Conservation (phyloP, 2,797 vertebrate species). For the Malurus leucopterus region DNA sequence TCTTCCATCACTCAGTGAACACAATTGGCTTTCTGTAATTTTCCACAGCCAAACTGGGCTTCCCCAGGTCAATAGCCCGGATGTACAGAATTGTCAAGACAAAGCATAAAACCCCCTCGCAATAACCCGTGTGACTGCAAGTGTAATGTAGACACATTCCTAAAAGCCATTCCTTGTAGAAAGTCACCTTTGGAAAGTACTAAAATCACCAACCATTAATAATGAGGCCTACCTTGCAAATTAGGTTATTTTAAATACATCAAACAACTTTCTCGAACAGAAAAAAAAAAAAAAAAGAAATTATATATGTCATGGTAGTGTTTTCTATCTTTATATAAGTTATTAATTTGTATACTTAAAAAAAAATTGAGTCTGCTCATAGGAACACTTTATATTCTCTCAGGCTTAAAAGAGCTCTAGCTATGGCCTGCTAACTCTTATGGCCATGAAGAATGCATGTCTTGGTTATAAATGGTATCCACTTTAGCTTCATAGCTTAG, state of each 20-base stretch:
- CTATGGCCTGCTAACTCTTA: constrained; percentile 64
- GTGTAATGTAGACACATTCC: not conserved
- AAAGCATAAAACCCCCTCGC: not conserved
- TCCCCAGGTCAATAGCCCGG: constrained; percentile 16
- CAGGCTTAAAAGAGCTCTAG: constrained; percentile 52
- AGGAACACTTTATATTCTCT: constrained; percentile 37
- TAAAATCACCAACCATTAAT: constrained; percentile 58
- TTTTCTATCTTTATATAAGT: constrained; percentile 52
- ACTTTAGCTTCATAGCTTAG: constrained; percentile 61
- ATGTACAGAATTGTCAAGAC: not conserved
- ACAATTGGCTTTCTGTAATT: constrained; percentile 34
- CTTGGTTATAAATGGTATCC: constrained; percentile 68
- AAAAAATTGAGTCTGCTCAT: constrained; percentile 22
- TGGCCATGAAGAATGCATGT: constrained; percentile 64
- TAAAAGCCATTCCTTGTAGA: constrained; percentile 27
- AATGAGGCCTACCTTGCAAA: constrained; percentile 26
- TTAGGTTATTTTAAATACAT: constrained; percentile 37
- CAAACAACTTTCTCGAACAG: constrained; percentile 26
- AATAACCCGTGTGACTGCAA: not conserved
- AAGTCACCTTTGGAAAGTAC: constrained; percentile 52
- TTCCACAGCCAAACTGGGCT: constrained; percentile 23
- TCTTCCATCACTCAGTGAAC: constrained; percentile 45
- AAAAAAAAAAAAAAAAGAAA: not conserved
- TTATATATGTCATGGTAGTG: not conserved
- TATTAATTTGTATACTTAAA: constrained; percentile 58